Conservation (phyloP, 2,888 invertebrate genomes). For the Cotesia congregata region DNA sequence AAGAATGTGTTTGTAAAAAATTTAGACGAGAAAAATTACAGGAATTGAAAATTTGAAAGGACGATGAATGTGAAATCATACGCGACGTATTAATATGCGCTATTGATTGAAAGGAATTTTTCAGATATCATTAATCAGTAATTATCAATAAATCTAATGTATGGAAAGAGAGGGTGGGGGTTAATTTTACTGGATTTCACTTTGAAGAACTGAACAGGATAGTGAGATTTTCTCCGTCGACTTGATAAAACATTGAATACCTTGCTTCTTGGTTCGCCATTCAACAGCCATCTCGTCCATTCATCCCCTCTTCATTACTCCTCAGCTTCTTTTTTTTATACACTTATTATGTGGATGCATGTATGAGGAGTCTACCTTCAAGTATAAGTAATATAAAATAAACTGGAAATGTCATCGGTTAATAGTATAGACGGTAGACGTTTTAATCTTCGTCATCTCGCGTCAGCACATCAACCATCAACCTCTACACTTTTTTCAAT, state of each 20-base stretch:
- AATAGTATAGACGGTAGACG: background rate
- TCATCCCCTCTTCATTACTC: slow-evolving; percentile 50
- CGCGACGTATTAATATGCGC: background rate
- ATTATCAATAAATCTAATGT: background rate
- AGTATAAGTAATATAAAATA: slow-evolving; percentile 51
- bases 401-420: slow-evolving; percentile 62
- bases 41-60: too few relatives aligned
- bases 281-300: slow-evolving; percentile 46
- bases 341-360: slow-evolving; percentile 8
- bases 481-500: slow-evolving; percentile 9
- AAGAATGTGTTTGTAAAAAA: too few relatives aligned
- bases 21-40: too few relatives aligned
- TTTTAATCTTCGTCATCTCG: slow-evolving; percentile 9
- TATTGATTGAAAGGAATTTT: background rate
- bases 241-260: slow-evolving; percentile 68
- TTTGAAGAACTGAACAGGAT: slow-evolving; percentile 42
- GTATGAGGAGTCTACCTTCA: background rate
- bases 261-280: slow-evolving; percentile 41
- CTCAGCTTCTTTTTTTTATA: slow-evolving; percentile 18
- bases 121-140: background rate
- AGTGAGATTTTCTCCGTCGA: slow-evolving; percentile 57
- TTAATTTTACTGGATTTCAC: slow-evolving; percentile 51
- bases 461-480: slow-evolving; percentile 20
- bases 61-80: too few relatives aligned
- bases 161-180: background rate